phyloP scores from a whole-genome alignment of 1,140 invertebrate genomes.

The Lepidotrigona ventralis region DNA sequence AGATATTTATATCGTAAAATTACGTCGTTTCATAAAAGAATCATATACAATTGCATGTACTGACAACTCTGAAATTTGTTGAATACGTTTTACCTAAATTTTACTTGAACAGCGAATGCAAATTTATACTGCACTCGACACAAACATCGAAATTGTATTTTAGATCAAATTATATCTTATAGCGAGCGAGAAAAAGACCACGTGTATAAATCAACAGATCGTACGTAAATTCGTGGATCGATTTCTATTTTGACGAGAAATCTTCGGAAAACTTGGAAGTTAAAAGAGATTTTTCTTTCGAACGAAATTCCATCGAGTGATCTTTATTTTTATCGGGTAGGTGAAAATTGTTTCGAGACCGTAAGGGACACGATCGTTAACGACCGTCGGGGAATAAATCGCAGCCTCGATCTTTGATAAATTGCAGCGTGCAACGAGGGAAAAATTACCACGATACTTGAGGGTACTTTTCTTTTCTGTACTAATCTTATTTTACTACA shows the following conservation, averaged over 20 bases:
- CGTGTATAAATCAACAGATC: background rate
- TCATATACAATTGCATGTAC: too few species aligned
- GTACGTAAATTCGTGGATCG: background rate
- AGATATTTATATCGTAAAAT: too few species aligned
- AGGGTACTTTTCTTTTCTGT: background rate
- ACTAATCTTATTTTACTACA: conserved; percentile 15
- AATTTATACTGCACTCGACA: too few species aligned
- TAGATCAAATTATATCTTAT: too few species aligned
- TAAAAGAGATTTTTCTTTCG: background rate
- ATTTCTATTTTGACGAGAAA: background rate
- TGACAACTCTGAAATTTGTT: too few species aligned
- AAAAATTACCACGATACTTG: conserved; percentile 14
- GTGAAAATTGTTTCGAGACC: background rate
- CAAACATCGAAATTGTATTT: too few species aligned
- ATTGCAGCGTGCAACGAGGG: background rate
- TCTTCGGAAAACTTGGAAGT: background rate
- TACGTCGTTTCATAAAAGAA: too few species aligned
- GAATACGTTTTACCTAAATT: too few species aligned
- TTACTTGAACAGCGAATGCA: too few species aligned
- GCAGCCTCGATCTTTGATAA: conserved; percentile 7
- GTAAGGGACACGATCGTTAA: conserved; percentile 19
- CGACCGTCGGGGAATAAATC: conserved; percentile 16
- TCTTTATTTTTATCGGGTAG: background rate
- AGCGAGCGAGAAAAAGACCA: too few species aligned
- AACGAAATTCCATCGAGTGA: background rate